Conservation (phyloP, 2,888 invertebrate genomes). For the Cryptocephalus moraei region DNA sequence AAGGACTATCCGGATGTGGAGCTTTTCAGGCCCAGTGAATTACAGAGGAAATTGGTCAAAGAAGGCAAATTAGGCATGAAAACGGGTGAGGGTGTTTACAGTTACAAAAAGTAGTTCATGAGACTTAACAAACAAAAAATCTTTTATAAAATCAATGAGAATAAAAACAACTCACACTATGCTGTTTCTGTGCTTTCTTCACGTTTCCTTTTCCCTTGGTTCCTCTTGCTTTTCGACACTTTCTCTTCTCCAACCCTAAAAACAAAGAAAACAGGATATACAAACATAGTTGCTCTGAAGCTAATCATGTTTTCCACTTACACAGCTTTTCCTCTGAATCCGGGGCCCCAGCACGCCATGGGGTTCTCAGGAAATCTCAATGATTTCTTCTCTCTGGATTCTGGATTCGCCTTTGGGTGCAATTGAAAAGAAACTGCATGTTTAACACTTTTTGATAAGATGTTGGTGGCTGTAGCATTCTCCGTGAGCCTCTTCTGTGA, state of each 20-base stretch:
- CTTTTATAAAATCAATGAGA: too few species aligned
- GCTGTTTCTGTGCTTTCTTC: conserved; percentile 15
- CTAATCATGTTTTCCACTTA: conserved; percentile 34
- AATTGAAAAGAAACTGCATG: conserved; percentile 42
- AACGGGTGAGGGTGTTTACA: conserved; percentile 78
- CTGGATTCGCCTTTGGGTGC: conserved; percentile 69
- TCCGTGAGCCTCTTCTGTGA: conserved; percentile 47
- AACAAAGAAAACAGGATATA: conserved; percentile 24
- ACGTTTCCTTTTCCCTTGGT: conserved; percentile 56
- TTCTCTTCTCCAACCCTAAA: conserved; percentile 48
- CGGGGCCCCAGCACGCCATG: conserved; percentile 84
- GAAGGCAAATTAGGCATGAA: conserved; percentile 77
- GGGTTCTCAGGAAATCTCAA: conserved; percentile 84
- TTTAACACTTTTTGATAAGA: conserved; percentile 46
- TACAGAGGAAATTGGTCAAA: conserved; percentile 57
- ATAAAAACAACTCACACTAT: too few species aligned
- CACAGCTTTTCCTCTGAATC: conserved; percentile 69
- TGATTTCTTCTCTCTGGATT: conserved; percentile 59
- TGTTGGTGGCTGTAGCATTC: conserved; percentile 43
- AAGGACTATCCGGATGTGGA: conserved; percentile 60
- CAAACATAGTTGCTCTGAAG: conserved; percentile 2
- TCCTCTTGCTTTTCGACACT: conserved; percentile 49
- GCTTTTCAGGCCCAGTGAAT: conserved; percentile 50
- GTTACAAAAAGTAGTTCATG: conserved; percentile 45
- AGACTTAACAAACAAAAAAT: too few species aligned